Percentiles rank a stretch among this genome's conserved stretches.
These are phyloP conservation scores for Lasioglossum villosulum DNA, from an alignment of 2,888 invertebrate species.

Conservation along the genomic window DNA sequence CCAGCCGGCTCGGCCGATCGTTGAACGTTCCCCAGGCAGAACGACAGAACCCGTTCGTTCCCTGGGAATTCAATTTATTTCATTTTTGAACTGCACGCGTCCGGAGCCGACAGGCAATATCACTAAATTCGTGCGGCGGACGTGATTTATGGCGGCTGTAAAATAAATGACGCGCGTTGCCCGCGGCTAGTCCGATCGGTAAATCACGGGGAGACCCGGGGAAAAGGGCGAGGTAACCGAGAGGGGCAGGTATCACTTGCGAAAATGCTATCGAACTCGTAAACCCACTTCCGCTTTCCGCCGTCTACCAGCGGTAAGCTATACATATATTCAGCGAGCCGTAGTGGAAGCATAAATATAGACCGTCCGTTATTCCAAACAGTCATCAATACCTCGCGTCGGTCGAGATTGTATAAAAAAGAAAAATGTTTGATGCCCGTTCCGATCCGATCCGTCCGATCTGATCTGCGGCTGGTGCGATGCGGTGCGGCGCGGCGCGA, in stretches of 20 bases:
- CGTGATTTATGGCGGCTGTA: slow-evolving; percentile 42
- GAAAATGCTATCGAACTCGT: slow-evolving; percentile 41
- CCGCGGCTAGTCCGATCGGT: slow-evolving; percentile 18
- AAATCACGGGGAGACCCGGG: slow-evolving; percentile 26
- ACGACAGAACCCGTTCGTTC: not conserved
- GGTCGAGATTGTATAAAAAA: not conserved
- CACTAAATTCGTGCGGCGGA: slow-evolving; percentile 31
- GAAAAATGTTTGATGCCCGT: not conserved
- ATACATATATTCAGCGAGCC: not conserved
- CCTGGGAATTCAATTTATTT: slow-evolving; percentile 19
- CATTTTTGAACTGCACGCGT: slow-evolving; percentile 14
- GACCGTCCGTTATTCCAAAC: slow-evolving; percentile 9
- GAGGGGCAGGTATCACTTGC: slow-evolving; percentile 12
- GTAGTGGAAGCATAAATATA: slow-evolving; percentile 7
- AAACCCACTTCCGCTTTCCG: slow-evolving; percentile 45
- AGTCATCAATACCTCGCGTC: not conserved
- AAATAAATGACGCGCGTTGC: slow-evolving; percentile 41
- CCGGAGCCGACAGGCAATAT: slow-evolving; percentile 16
- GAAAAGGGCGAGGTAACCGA: not conserved
- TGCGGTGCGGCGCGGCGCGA: not conserved
- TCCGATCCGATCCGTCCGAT: not conserved
- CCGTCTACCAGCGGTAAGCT: slow-evolving; percentile 7
- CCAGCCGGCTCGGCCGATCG: not conserved
- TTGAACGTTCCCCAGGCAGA: not conserved
- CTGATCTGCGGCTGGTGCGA: not conserved